phyloP scores from a whole-genome alignment of 2,888 invertebrate genomes.

The Protophormia terraenovae region DNA sequence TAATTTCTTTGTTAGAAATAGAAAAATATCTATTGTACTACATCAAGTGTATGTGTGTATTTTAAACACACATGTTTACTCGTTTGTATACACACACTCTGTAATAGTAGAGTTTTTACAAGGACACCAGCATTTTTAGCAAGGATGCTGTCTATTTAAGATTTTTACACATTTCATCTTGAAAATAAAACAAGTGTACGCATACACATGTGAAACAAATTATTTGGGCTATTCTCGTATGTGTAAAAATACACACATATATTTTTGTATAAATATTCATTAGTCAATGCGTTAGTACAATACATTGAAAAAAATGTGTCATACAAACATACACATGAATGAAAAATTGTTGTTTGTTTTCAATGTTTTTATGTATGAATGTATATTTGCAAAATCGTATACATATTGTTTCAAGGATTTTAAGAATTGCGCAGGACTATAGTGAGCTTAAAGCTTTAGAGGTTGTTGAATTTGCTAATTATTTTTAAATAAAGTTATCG shows the following conservation, averaged over 20 bases:
- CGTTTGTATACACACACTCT: conserved; percentile 75
- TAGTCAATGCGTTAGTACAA: conserved; percentile 2
- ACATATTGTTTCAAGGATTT: background rate
- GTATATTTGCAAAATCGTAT: too few species aligned
- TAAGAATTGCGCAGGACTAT: background rate
- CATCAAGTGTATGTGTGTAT: conserved; percentile 30
- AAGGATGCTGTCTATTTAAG: conserved; percentile 62
- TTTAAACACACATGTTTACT: conserved; percentile 53
- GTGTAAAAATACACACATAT: conserved; percentile 20
- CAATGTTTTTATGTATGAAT: background rate
- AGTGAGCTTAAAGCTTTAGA: conserved; percentile 15
- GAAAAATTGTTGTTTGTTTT: too few species aligned
- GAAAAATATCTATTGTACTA: background rate
- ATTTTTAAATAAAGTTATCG: background rate
- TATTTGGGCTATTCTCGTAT: background rate
- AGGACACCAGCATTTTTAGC: conserved; percentile 72
- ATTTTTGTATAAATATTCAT: background rate
- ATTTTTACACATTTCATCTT: background rate
- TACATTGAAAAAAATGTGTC: background rate
- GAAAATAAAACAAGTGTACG: background rate
- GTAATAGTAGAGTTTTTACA: conserved; percentile 76
- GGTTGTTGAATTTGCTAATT: conserved; percentile 20
- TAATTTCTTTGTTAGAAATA: background rate
- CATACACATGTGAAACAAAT: background rate
- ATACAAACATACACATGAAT: background rate